Evolutionary conservation across 2,113 vertebrate species (phyloP).

Genomic region (Raja brachyura): DNA sequence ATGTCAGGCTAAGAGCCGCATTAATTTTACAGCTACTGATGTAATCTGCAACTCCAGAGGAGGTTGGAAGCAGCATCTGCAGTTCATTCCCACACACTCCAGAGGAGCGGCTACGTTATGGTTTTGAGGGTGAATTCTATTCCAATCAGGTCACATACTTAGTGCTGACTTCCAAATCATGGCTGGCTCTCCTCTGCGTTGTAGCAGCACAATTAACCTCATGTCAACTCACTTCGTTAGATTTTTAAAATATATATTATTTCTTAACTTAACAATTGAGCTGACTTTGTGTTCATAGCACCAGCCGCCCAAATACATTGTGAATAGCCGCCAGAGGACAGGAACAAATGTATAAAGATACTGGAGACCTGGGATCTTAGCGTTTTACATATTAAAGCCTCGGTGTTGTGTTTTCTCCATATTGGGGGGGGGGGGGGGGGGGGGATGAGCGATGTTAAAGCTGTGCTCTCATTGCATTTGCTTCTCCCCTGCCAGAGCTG

Average conservation of each 20-base stretch:
- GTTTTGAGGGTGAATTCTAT: background rate
- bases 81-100: background rate
- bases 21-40: constrained; percentile 28
- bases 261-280: background rate
- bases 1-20: background rate
- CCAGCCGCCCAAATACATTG: background rate
- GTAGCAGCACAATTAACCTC: background rate
- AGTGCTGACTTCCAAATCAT: constrained; percentile 1
- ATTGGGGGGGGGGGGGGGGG: no score
- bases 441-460: background rate
- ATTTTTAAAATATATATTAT: background rate
- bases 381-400: background rate
- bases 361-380: background rate
- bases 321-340: background rate
- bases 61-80: no score
- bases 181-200: background rate
- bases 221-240: constrained; percentile 6
- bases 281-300: background rate
- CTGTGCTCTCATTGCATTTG: constrained; percentile 31
- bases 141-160: background rate
- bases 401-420: background rate
- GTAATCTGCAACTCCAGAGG: constrained; percentile 9
- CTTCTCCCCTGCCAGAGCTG: constrained; percentile 64
- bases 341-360: background rate
- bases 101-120: background rate